These are phyloP conservation scores for Coreoperca whiteheadi DNA, from an alignment of 2,113 vertebrate genomes.

Conservation along the genomic window DNA sequence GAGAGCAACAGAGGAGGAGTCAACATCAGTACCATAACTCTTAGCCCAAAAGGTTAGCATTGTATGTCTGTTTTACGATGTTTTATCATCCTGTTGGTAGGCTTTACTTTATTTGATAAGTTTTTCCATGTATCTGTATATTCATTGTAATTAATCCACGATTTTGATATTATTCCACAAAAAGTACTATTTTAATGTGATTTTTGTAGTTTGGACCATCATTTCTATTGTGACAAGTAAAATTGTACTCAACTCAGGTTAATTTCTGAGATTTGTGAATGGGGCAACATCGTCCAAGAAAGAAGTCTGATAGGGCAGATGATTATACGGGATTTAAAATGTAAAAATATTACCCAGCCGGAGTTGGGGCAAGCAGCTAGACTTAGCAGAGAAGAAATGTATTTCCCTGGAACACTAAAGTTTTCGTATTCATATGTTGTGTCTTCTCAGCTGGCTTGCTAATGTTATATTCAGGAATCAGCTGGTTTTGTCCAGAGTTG, in stretches of 20 bases:
- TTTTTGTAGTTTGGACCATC: not conserved
- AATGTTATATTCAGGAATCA: too few relatives aligned
- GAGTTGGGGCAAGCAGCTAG: not conserved
- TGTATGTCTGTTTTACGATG: not conserved
- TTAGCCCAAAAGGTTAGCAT: constrained; percentile 69
- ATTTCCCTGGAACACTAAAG: not conserved
- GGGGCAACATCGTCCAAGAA: not conserved
- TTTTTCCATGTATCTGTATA: not conserved
- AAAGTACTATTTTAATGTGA: not conserved
- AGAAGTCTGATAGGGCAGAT: not conserved
- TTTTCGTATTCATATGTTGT: not conserved
- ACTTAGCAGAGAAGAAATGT: not conserved
- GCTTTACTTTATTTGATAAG: not conserved
- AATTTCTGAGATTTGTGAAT: not conserved
- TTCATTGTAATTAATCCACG: not conserved
- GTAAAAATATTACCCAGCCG: too few relatives aligned
- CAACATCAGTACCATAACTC: constrained; percentile 66
- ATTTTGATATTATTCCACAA: not conserved
- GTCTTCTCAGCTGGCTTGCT: not conserved
- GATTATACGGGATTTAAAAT: not conserved
- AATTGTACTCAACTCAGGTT: not conserved
- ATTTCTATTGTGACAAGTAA: not conserved
- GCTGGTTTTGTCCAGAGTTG: too few relatives aligned
- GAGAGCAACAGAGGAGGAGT: constrained; percentile 64
- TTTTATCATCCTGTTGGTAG: not conserved